A percentile compares a stretch with the other conserved stretches of the same genome.
phyloP scores from a whole-genome alignment of 1,140 invertebrate species.

The Gryon sp. region DNA sequence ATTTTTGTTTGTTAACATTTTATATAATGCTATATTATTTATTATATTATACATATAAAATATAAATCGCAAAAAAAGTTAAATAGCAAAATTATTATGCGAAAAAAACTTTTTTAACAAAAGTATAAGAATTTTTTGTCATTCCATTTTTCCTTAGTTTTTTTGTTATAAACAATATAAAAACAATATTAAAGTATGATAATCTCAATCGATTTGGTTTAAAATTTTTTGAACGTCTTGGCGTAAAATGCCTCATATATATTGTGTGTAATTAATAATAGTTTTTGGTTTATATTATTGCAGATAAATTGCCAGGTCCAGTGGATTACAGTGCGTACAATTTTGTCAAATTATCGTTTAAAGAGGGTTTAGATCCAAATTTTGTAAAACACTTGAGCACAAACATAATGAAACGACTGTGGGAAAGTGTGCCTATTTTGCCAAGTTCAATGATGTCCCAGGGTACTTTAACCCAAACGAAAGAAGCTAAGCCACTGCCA shows the following conservation, averaged over 20 bases:
- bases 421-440: conserved; percentile 80
- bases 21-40: too few relatives aligned
- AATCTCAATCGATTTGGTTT: neutral
- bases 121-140: too few relatives aligned
- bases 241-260: too few relatives aligned
- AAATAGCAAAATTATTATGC: too few relatives aligned
- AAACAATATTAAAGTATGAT: neutral
- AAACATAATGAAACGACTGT: conserved; percentile 82
- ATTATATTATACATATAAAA: too few relatives aligned
- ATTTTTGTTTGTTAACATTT: too few relatives aligned
- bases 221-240: neutral
- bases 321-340: conserved; percentile 85
- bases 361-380: conserved; percentile 87
- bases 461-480: conserved; percentile 1
- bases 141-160: too few relatives aligned
- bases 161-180: neutral
- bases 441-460: conserved; percentile 15
- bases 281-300: conserved; percentile 67
- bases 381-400: conserved; percentile 85
- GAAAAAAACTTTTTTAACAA: too few relatives aligned
- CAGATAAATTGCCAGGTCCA: conserved; percentile 87
- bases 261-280: too few relatives aligned
- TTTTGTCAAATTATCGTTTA: conserved; percentile 93
- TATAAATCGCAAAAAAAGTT: too few relatives aligned
- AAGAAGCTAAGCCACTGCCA: conserved; percentile 64